Evolutionary conservation across 2,113 vertebrate genomes (phyloP), one percentile per base, ranked within the genome.

Genomic region (Odontophorus gujanensis): DNA sequence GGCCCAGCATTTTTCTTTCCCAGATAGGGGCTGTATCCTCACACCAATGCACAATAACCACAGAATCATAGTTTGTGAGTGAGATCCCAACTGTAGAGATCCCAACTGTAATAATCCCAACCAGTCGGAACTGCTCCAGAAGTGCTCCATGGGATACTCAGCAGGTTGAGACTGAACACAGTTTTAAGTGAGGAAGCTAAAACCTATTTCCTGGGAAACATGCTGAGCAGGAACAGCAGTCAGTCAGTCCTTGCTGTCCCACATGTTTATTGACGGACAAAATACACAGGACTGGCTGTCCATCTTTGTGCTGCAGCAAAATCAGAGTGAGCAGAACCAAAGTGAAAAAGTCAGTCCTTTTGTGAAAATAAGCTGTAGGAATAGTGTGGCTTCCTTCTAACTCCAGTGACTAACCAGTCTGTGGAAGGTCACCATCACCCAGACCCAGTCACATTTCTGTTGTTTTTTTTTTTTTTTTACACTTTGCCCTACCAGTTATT

Each of bases 161-260:
- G 0, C 0, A 2, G 34, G 20, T 32, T 42, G 38, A 75, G 42
- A 51, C 71, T 2, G 7, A 83, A 34, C 3, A n/a, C 32, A 65
- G 30, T 4, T 24, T 26, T 24, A 13, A 73, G 63, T 38, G 47
- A 80, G 74, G 78, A 45, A 65, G 26, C 10, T 28, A 81, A 81
- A 68, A 22, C 11, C 28, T 36, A 16, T 63, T 82, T 67, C 34
- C 40, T 43, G 47, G 6, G 45, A 55, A 90, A 42, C 25, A 47
- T 36, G 61, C 73, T 48, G 83, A 87, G 63, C 45, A 82, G 34
- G n/a, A 32, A n/a, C 58, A 79, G 5, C 32, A 45, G 50, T 11
- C 1, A 7, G 50, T 80, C 71, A 66, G 0, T 51, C 22, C 7
- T 45, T 55, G 28, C 55, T 74, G 38, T n/a, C 26, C 51, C 25